Conservation (phyloP, 2,888 invertebrate species). For the Mesorhabditis sp. region DNA sequence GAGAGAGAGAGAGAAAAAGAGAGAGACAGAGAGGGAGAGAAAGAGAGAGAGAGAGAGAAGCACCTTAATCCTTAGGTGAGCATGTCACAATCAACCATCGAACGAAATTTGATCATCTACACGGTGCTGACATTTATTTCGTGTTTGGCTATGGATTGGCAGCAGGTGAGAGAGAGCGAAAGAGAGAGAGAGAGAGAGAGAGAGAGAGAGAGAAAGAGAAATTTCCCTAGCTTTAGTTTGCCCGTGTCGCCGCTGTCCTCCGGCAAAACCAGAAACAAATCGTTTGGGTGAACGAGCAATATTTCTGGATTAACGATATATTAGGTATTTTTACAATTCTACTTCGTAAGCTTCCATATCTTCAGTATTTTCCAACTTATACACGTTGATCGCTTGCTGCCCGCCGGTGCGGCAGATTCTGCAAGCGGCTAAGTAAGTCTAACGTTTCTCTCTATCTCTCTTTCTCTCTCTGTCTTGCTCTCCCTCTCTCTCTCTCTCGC, state of each 20-base stretch:
- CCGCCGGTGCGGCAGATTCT: not conserved
- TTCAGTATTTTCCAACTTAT: not conserved
- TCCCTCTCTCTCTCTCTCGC: too few relatives aligned
- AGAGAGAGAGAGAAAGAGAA: not conserved
- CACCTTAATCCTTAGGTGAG: not conserved
- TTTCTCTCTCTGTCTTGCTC: too few relatives aligned
- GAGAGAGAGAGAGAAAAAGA: not conserved
- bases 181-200: not conserved
- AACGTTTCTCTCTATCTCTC: not conserved
- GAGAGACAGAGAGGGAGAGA: not conserved
- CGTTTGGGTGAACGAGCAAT: not conserved
- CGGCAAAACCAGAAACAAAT: not conserved
- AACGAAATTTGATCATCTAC: not conserved
- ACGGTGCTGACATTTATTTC: not conserved
- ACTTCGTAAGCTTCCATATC: not conserved
- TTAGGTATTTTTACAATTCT: not conserved
- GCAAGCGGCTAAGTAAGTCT: not conserved
- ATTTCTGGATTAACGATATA: not conserved
- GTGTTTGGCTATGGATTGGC: not conserved
- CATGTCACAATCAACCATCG: not conserved
- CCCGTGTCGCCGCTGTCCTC: not conserved
- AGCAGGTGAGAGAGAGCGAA: not conserved
- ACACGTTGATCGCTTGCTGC: constrained; percentile 1
- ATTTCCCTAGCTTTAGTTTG: not conserved
- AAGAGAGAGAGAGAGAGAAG: not conserved